Evolutionary conservation across 2,888 invertebrate genomes (phyloP).

Genomic region (Campoplex capitator): DNA sequence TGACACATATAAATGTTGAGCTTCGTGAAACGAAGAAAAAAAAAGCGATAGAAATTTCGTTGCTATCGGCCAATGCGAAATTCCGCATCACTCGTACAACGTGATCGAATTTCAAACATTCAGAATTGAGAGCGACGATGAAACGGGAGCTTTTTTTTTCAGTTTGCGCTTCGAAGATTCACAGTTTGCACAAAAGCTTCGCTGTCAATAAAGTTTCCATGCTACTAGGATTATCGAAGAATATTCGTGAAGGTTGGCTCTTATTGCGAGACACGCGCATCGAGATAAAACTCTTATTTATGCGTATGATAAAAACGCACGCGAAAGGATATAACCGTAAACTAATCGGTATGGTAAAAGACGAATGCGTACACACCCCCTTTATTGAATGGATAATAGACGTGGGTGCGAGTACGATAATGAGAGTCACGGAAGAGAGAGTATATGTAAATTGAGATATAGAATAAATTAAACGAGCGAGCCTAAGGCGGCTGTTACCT

Average conservation of each 20-base stretch:
- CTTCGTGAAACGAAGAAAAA: not conserved
- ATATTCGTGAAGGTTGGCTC: slow-evolving; percentile 34
- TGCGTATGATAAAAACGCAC: not conserved
- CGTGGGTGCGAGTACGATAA: slow-evolving; percentile 34
- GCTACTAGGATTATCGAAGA: slow-evolving; percentile 47
- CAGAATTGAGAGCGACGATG: not conserved
- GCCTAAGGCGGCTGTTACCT: slow-evolving; percentile 1
- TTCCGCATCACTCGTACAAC: not conserved
- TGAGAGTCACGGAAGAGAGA: slow-evolving; percentile 38
- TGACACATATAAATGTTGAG: not conserved
- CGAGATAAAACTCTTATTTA: slow-evolving; percentile 36
- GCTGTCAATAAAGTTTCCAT: slow-evolving; percentile 8
- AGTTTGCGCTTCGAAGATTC: slow-evolving; percentile 27
- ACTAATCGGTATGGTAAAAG: slow-evolving; percentile 32
- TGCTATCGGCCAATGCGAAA: not conserved
- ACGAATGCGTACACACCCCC: slow-evolving; percentile 32
- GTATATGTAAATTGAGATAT: slow-evolving; percentile 33
- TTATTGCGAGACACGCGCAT: slow-evolving; percentile 19
- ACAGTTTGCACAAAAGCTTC: not conserved
- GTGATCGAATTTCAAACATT: not conserved
- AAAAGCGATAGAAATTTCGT: not conserved
- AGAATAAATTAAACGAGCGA: slow-evolving; percentile 15
- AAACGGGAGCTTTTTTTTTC: slow-evolving; percentile 2
- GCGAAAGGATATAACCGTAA: slow-evolving; percentile 25
- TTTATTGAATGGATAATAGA: slow-evolving; percentile 41